phyloP scores from a whole-genome alignment of 2,113 vertebrate genomes.

The Corvus cornix region DNA sequence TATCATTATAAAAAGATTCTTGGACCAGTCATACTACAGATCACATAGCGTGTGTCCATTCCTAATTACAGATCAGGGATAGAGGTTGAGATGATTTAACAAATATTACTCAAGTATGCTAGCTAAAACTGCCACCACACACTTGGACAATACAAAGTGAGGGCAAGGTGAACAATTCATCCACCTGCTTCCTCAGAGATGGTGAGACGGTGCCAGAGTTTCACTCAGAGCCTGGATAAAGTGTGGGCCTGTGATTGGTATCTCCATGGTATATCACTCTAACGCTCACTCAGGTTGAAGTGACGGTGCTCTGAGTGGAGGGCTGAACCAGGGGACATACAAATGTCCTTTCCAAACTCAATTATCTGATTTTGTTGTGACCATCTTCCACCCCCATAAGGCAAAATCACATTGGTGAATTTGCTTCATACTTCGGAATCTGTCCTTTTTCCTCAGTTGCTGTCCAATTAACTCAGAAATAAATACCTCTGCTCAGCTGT shows the following conservation, averaged over 20 bases:
- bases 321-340: accelerated
- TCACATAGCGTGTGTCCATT: not conserved
- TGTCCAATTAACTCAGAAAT: not conserved
- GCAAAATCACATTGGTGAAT: not conserved
- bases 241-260: accelerated
- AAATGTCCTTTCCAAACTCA: not conserved
- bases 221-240: not conserved
- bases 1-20: not conserved
- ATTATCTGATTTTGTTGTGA: not conserved
- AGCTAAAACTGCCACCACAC: not conserved
- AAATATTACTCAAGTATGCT: not conserved
- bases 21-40: not conserved
- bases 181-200: not conserved
- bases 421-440: not conserved
- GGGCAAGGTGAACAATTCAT: not conserved
- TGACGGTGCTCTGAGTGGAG: accelerated
- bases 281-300: not conserved
- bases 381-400: accelerated
- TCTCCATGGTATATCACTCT: too few species aligned
- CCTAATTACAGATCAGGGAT: not conserved
- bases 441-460: not conserved
- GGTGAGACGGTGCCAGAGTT: not conserved
- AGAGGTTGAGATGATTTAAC: not conserved
- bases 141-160: not conserved
- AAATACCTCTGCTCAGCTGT: not conserved